Evolutionary conservation across 2,113 vertebrate genomes (phyloP).

Genomic region (Heloderma charlesbogerti): DNA sequence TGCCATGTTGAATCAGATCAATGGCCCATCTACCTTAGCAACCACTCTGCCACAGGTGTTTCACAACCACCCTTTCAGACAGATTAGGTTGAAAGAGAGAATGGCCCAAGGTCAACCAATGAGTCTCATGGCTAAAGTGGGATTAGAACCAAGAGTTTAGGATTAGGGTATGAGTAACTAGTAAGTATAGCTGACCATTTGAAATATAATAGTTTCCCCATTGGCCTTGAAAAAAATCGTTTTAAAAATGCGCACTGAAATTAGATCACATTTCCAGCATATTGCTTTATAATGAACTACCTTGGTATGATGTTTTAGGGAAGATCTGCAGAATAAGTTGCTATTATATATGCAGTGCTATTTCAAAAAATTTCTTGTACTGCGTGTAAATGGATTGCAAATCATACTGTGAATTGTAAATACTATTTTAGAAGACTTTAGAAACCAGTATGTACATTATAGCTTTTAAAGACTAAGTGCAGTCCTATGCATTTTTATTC

Average conservation of each 20-base stretch:
- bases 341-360: too few relatives aligned
- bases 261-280: neutral
- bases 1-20: neutral
- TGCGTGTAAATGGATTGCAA: neutral
- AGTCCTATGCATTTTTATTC: neutral
- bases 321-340: neutral
- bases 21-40: too few relatives aligned
- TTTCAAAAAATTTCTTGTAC: neutral
- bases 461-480: neutral
- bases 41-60: too few relatives aligned
- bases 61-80: too few relatives aligned
- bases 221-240: neutral
- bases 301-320: neutral
- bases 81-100: neutral
- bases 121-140: neutral
- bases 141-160: neutral
- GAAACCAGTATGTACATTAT: too few relatives aligned
- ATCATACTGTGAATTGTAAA: neutral
- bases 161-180: neutral
- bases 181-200: neutral
- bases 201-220: neutral
- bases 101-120: neutral
- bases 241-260: neutral
- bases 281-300: neutral
- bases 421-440: too few relatives aligned